Percentiles rank a stretch among this genome's conserved stretches.
phyloP scores from a whole-genome alignment of 2,888 invertebrate genomes.

The Tenthredo scrophulariae region DNA sequence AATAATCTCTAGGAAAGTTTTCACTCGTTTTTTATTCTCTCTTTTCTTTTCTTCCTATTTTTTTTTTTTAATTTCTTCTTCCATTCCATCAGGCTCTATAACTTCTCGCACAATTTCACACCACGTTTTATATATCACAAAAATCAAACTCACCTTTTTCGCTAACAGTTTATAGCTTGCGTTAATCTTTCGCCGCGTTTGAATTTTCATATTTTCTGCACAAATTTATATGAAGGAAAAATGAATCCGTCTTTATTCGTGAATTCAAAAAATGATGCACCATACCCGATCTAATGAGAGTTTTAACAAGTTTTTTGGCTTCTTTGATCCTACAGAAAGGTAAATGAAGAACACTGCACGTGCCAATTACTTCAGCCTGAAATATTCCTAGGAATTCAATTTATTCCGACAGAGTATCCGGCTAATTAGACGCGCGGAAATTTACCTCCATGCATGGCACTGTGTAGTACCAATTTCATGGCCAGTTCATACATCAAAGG shows the following conservation, averaged over 20 bases:
- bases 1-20: slow-evolving; percentile 25
- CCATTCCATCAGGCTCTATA: background rate
- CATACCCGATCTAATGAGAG: background rate
- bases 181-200: background rate
- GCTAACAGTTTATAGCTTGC: background rate
- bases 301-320: background rate
- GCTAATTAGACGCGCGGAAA: background rate
- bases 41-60: background rate
- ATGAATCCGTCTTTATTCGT: background rate
- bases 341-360: background rate
- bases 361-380: background rate
- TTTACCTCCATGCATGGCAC: background rate
- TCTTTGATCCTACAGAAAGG: background rate
- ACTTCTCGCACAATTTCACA: slow-evolving; percentile 12
- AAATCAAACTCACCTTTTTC: background rate
- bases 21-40: background rate
- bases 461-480: background rate
- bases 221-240: background rate
- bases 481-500: background rate
- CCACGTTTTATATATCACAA: background rate
- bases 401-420: background rate
- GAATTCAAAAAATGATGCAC: background rate
- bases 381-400: slow-evolving; percentile 1
- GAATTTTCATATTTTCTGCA: background rate
- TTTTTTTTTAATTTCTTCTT: background rate